These are phyloP conservation scores for Zaprionus camerounensis DNA, from an alignment of 1,140 invertebrate genomes.

Conservation along the genomic window DNA sequence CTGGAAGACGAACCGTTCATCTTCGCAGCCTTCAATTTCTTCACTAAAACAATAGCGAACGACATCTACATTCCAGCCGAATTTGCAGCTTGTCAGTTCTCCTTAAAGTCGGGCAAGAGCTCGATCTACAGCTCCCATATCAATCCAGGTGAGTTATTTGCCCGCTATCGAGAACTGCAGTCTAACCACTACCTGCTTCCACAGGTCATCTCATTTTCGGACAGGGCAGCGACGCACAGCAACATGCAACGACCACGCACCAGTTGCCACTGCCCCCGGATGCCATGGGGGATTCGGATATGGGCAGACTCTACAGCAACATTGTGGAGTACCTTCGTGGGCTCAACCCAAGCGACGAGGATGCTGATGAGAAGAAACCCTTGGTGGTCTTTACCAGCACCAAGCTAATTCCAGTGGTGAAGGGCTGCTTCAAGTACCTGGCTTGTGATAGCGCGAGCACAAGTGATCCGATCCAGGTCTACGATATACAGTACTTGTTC, in stretches of 20 bases:
- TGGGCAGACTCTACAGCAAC: constrained; percentile 57
- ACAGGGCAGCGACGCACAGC: constrained; percentile 53
- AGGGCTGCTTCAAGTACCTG: constrained; percentile 63
- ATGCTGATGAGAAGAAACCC: constrained; percentile 13
- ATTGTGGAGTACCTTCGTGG: constrained; percentile 54
- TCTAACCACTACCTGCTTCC: background rate
- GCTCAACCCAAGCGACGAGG: background rate
- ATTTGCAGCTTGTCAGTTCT: constrained; percentile 63
- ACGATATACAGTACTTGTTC: constrained; percentile 69
- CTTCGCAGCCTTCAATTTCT: constrained; percentile 72
- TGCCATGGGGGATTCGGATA: constrained; percentile 65
- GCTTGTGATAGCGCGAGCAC: constrained; percentile 13
- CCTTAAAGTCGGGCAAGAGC: constrained; percentile 57
- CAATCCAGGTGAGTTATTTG: constrained; percentile 60
- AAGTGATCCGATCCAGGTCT: constrained; percentile 41
- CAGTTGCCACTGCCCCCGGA: constrained; percentile 68
- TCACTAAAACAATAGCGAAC: constrained; percentile 44
- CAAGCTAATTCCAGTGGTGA: constrained; percentile 57
- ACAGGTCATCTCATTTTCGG: constrained; percentile 62
- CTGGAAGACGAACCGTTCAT: constrained; percentile 53
- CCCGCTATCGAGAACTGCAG: background rate
- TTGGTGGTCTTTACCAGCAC: constrained; percentile 55
- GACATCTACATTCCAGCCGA: constrained; percentile 74
- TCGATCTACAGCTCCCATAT: constrained; percentile 62
- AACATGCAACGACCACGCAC: constrained; percentile 58